These are phyloP conservation scores for Halichoerus grypus DNA, from an alignment of 2,113 vertebrate species.

Conservation along the genomic window DNA sequence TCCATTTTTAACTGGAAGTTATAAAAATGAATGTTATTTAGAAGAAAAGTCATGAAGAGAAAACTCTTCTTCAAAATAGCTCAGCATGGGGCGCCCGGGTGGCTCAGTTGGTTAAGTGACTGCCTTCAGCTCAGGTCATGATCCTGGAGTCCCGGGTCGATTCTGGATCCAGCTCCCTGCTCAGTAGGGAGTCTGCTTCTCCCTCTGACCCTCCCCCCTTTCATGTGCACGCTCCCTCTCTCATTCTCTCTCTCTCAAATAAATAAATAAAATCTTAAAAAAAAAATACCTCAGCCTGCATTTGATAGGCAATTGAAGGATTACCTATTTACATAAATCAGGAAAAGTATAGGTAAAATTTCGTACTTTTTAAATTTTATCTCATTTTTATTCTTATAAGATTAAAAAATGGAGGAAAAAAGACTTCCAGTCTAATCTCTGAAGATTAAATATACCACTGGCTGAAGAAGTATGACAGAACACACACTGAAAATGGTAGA, in stretches of 20 bases:
- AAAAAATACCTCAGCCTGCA: not conserved
- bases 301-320: not conserved
- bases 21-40: not conserved
- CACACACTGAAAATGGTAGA: not conserved
- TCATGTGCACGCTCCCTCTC: too few relatives aligned
- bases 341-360: not conserved
- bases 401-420: not conserved
- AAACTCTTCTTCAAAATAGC: not conserved
- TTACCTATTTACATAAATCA: not conserved
- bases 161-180: too few relatives aligned
- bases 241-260: too few relatives aligned
- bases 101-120: too few relatives aligned
- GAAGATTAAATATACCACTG: not conserved
- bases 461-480: not conserved
- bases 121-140: too few relatives aligned
- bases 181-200: too few relatives aligned
- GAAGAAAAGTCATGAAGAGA: not conserved
- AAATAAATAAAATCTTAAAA: too few relatives aligned
- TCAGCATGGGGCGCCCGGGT: not conserved
- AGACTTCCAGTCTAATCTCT: not conserved
- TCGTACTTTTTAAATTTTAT: not conserved
- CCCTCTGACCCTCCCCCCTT: too few relatives aligned
- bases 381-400: not conserved
- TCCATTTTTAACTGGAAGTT: conserved; percentile 1
- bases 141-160: too few relatives aligned